Evolutionary conservation across 2,113 vertebrate genomes (phyloP), one percentile per base, ranked within the genome.

Genomic region (Clinocottus analis): DNA sequence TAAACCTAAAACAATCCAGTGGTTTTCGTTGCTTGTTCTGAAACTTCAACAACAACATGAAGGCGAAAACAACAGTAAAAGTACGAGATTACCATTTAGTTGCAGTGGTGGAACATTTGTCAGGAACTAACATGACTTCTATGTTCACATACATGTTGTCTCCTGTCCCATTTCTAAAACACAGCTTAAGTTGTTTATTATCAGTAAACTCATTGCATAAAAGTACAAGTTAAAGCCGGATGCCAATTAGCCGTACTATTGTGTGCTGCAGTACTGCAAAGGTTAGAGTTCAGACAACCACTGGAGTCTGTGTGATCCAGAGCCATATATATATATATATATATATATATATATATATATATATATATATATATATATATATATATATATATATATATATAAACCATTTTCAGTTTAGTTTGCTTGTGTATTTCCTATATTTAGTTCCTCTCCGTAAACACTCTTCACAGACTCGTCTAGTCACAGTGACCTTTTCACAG

Each of bases 251-350:
- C 51, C 11, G n/a, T 19, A 19, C 49, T 37, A n/a, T n/a, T n/a
- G n/a, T 0, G 89, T 91, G 56, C 86, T 95, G 80, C 93, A 93
- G 66, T 96, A 96, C 90, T 95, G 95, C 91, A 94, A 93, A 96
- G 95, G 95, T 96, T 71, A 82, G 89, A 51, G 70, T 25, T 83
- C 77, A 14, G 47, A 12, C 56, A 2, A 7, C 14, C 29, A 37
- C 13, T 35, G 47, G 9, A 12, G 39, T 39, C 58, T 39, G 21
- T n/a, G 12, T 29, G 39, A 65, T 65, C 25, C 27, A 16, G 23
- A 27, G 62, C 23, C 23, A 27, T n/a, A n/a, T n/a, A n/a, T n/a
- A n/a, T n/a, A n/a, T n/a, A n/a, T n/a, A n/a, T n/a, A n/a, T n/a
- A n/a, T n/a, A n/a, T n/a, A n/a, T n/a, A n/a, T n/a, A n/a, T n/a